Percentiles rank a stretch among this genome's conserved stretches.
phyloP scores from a whole-genome alignment of 2,113 vertebrate genomes.

The Nematolebias whitei region DNA sequence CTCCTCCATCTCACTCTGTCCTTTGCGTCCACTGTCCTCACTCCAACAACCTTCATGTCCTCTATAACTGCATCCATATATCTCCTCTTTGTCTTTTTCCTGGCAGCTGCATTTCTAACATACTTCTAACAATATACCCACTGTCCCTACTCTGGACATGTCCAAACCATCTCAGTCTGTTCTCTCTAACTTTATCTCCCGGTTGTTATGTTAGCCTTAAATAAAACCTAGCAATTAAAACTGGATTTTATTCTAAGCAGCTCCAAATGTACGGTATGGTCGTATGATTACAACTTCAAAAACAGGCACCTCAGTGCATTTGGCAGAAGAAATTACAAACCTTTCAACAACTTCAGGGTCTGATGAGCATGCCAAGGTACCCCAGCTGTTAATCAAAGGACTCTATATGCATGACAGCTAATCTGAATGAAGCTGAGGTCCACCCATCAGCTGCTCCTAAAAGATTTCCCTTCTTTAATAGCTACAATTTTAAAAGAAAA shows the following conservation, averaged over 20 bases:
- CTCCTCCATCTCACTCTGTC: too few species aligned
- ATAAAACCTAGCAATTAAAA: conserved; percentile 32
- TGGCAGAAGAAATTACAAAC: conserved; percentile 47
- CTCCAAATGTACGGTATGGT: conserved; percentile 60
- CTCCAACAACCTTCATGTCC: too few species aligned
- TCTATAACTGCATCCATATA: too few species aligned
- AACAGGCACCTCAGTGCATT: conserved; percentile 41
- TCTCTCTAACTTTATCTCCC: too few species aligned
- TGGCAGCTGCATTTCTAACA: too few species aligned
- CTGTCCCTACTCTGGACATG: too few species aligned
- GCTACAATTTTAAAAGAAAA: background rate
- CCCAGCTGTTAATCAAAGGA: conserved; percentile 64
- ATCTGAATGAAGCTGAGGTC: conserved; percentile 45
- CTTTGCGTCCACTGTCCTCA: too few species aligned
- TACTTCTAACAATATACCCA: too few species aligned
- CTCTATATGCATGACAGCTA: conserved; percentile 55
- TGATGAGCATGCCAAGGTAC: conserved; percentile 35
- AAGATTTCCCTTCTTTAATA: conserved; percentile 11
- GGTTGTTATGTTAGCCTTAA: background rate
- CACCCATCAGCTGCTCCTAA: conserved; percentile 28
- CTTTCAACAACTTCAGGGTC: conserved; percentile 48
- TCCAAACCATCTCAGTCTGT: too few species aligned
- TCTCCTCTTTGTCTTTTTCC: too few species aligned
- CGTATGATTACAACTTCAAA: conserved; percentile 62
- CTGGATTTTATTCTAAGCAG: background rate